phyloP scores from a whole-genome alignment of 1,140 invertebrate genomes.

The Gryllus bimaculatus region DNA sequence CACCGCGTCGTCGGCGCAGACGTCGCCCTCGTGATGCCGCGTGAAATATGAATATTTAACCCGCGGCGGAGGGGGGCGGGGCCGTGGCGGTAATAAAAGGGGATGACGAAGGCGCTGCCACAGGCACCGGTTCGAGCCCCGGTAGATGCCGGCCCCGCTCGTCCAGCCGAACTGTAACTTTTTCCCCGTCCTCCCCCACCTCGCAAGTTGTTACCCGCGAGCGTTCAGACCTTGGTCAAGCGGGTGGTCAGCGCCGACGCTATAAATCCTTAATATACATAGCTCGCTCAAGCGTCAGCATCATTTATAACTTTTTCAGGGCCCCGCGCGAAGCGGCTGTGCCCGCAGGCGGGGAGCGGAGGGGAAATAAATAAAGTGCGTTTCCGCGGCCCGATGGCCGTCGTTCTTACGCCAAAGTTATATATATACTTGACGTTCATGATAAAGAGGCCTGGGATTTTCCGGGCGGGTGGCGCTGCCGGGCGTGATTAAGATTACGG shows the following conservation, averaged over 20 bases:
- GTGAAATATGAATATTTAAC: background rate
- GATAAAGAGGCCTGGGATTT: background rate
- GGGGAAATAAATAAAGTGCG: background rate
- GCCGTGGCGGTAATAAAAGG: background rate
- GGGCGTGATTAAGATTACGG: too few species aligned
- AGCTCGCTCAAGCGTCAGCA: background rate
- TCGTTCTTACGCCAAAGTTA: background rate
- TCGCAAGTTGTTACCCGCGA: background rate
- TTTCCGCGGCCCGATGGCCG: background rate
- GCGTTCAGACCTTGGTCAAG: background rate
- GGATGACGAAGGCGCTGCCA: background rate
- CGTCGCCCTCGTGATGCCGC: background rate
- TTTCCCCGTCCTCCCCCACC: background rate
- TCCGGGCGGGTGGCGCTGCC: background rate
- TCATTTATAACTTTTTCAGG: background rate
- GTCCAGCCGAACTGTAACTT: background rate
- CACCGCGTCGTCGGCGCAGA: too few species aligned
- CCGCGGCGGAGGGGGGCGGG: too few species aligned
- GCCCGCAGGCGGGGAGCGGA: background rate
- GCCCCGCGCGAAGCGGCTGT: too few species aligned
- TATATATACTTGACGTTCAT: slow-evolving; percentile 5
- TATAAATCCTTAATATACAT: background rate
- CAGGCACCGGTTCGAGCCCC: background rate
- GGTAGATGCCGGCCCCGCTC: background rate
- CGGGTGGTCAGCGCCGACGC: background rate